Base-by-base conservation (phyloP, 2,797 vertebrate species). In the Enteromius paludinosus region DNA sequence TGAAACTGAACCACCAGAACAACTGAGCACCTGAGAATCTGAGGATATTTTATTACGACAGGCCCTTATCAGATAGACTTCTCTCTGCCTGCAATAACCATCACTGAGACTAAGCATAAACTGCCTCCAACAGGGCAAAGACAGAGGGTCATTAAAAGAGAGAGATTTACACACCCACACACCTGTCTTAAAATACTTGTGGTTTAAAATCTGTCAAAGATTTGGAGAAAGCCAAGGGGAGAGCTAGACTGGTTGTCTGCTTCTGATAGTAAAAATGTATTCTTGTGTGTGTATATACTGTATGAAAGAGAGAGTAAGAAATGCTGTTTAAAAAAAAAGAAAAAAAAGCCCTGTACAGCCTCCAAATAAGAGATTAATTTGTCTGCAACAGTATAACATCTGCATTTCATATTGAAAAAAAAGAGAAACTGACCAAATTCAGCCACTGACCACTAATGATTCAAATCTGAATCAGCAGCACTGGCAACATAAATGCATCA, bases 391-490 rank as follows among this genome's bases (percentile, higher is more conserved):
- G 2, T 69, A 66, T 11, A 76, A 68, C 52, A 49, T 74, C 47
- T 64, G 59, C n/a, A 73, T 81, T 81, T 81, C 10, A 74, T 74
- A 73, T 41, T 33, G 38, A 71, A 80, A 69, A 35, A 72, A 49
- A 35, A 30, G 38, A 71, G 17, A 61, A 35, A 59, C 18, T 54
- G 62, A 56, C 72, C 72, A 76, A 76, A 75, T 76, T 76, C 35
- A 76, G 61, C 47, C 81, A 76, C 25, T 82, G 72, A 82, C 81
- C 81, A 74, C 70, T 66, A 82, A 82, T 82, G 61, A 82, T 75
- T 82, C 71, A 82, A 62, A 54, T 82, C 61, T 73, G 69, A 81
- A 81, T 81, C 73, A 82, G 72, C 72, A 76, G 49, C 73, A 47
- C 49, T 59, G 64, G 64, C 35, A 70, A 30, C 41, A 76, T 76